phyloP scores from a whole-genome alignment of 2,797 vertebrate species.

The Masticophis lateralis region DNA sequence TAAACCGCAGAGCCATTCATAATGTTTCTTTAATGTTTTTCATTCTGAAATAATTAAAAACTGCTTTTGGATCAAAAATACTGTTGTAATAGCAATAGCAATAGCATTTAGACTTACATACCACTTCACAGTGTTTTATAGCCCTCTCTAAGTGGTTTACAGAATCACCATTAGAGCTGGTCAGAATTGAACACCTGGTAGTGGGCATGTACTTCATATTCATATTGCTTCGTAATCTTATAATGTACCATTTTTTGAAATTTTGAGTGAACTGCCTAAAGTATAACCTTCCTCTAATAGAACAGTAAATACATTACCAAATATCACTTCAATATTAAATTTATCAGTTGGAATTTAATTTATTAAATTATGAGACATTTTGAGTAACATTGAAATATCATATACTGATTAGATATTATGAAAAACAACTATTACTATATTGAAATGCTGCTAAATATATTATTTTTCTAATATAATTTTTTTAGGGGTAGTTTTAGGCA shows the following conservation, averaged over 20 bases:
- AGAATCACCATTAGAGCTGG: too few relatives aligned
- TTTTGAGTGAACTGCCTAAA: background rate
- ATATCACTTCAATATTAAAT: background rate
- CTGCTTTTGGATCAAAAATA: background rate
- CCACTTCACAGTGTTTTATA: too few relatives aligned
- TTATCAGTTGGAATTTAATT: background rate
- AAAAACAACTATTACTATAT: background rate
- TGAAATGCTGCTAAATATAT: background rate
- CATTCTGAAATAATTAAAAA: background rate
- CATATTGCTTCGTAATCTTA: background rate
- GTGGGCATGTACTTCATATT: too few relatives aligned
- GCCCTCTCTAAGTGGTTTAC: too few relatives aligned
- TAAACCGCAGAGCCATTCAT: background rate
- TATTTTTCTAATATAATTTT: background rate
- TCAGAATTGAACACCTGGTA: too few relatives aligned
- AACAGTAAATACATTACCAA: background rate
- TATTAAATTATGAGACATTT: background rate
- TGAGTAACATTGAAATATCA: background rate
- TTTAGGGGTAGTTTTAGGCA: background rate
- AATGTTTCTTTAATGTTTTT: background rate
- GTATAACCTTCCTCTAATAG: background rate
- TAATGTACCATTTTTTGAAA: background rate
- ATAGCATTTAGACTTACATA: too few relatives aligned
- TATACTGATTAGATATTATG: background rate
- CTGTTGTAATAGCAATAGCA: background rate